These are phyloP conservation scores for Blastomussa wellsi DNA, from an alignment of 92 coral and sea anemone species.

Conservation along the genomic window DNA sequence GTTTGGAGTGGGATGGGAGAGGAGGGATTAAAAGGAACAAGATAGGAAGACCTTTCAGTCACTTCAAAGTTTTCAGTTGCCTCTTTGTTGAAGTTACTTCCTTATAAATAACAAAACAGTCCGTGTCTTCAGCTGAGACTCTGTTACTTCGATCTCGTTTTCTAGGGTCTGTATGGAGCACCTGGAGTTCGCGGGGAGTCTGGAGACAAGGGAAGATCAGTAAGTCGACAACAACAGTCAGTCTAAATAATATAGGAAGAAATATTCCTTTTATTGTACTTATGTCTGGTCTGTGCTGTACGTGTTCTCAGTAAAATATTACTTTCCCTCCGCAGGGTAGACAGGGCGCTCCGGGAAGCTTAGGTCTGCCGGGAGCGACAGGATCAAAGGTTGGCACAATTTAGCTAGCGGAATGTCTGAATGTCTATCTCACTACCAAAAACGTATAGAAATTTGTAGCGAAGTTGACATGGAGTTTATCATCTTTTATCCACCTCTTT, in stretches of 20 bases:
- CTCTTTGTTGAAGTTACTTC: neutral
- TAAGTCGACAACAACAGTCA: neutral
- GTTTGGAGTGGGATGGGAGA: no score
- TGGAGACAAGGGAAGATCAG: slow-evolving; percentile 56
- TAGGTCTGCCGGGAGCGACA: slow-evolving; percentile 50
- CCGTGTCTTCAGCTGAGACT: no score
- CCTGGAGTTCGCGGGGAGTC: slow-evolving; percentile 50
- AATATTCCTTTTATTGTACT: neutral
- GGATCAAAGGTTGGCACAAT: slow-evolving; percentile 29
- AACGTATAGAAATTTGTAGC: no score
- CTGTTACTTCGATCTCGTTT: neutral
- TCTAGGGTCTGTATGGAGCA: slow-evolving; percentile 48
- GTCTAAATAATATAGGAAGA: neutral
- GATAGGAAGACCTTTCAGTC: neutral
- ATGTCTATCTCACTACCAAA: neutral
- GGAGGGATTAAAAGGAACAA: neutral
- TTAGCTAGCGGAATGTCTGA: neutral
- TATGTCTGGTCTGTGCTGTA: neutral
- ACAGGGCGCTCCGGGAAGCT: slow-evolving; percentile 49
- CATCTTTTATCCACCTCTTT: neutral
- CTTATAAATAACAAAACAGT: neutral
- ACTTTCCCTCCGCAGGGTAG: slow-evolving; percentile 27
- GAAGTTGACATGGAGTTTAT: neutral
- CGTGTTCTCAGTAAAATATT: neutral
- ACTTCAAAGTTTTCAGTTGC: no score